Evolutionary conservation across 2,888 invertebrate genomes (phyloP).

Genomic region (Drosophila greeni): DNA sequence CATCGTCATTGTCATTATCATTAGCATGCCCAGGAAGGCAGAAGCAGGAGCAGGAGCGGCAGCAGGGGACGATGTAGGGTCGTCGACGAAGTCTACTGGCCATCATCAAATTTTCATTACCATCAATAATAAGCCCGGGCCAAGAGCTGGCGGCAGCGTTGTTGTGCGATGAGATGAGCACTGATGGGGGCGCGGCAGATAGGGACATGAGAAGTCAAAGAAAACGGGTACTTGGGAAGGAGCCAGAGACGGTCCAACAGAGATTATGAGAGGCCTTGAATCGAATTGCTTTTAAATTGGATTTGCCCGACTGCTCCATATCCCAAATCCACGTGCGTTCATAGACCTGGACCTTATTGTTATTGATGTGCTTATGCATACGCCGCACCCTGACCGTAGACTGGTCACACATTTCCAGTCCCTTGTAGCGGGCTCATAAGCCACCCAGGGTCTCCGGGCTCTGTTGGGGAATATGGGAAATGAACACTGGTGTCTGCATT

Average conservation of each 20-base stretch:
- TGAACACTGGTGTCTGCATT: no score
- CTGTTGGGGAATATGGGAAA: not conserved
- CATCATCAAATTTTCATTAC: slow-evolving; percentile 68
- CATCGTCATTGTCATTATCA: slow-evolving; percentile 66
- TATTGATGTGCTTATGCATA: slow-evolving; percentile 27
- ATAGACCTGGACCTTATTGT: slow-evolving; percentile 18
- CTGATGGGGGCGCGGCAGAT: not conserved
- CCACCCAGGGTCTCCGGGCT: not conserved
- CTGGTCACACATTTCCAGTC: not conserved
- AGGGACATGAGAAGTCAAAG: not conserved
- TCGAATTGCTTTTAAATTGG: slow-evolving; percentile 35
- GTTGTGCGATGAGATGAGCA: not conserved
- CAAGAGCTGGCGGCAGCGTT: slow-evolving; percentile 6
- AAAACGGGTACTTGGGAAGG: not conserved
- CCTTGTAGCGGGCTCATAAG: slow-evolving; percentile 3
- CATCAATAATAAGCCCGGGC: slow-evolving; percentile 57
- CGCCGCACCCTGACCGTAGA: not conserved
- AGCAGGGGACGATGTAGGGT: slow-evolving; percentile 4
- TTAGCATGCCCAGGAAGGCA: slow-evolving; percentile 42
- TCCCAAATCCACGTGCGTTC: slow-evolving; percentile 19
- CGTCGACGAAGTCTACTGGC: slow-evolving; percentile 34
- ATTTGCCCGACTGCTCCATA: slow-evolving; percentile 22
- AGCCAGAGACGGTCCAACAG: not conserved
- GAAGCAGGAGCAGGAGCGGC: slow-evolving; percentile 1
- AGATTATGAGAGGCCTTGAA: slow-evolving; percentile 4